Evolutionary conservation across 2,888 invertebrate genomes (phyloP).

Genomic region (Aproaerema taeniolella): DNA sequence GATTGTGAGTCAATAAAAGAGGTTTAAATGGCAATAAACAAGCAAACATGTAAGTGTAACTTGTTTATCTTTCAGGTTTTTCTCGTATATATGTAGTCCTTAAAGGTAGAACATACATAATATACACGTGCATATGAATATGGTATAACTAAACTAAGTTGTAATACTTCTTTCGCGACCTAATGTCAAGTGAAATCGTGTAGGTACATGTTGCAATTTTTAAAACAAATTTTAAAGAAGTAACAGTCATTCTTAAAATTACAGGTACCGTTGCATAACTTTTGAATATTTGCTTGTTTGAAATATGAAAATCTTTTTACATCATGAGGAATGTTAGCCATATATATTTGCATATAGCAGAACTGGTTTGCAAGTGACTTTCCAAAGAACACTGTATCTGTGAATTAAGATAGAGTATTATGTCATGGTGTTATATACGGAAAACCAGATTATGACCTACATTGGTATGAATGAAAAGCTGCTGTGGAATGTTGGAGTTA

Average conservation of each 20-base stretch:
- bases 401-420: constrained; percentile 17
- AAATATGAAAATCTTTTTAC: constrained; percentile 23
- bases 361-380: constrained; percentile 32
- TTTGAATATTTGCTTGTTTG: constrained; percentile 4
- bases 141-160: too few relatives aligned
- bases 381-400: constrained; percentile 27
- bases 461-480: constrained; percentile 1
- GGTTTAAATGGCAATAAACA: too few relatives aligned
- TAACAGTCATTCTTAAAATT: background rate
- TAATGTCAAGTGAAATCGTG: too few relatives aligned
- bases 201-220: too few relatives aligned
- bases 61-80: too few relatives aligned
- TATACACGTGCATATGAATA: too few relatives aligned
- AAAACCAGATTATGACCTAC: constrained; percentile 40
- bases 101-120: too few relatives aligned
- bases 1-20: too few relatives aligned
- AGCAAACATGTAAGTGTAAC: too few relatives aligned
- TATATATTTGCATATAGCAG: constrained; percentile 17
- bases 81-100: too few relatives aligned
- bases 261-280: background rate
- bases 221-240: background rate
- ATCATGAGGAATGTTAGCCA: constrained; percentile 11
- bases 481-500: background rate
- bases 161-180: too few relatives aligned
- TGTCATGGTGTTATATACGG: constrained; percentile 23